These are phyloP conservation scores for Drosophila barbarae DNA, from an alignment of 2,888 invertebrate genomes.

Conservation along the genomic window DNA sequence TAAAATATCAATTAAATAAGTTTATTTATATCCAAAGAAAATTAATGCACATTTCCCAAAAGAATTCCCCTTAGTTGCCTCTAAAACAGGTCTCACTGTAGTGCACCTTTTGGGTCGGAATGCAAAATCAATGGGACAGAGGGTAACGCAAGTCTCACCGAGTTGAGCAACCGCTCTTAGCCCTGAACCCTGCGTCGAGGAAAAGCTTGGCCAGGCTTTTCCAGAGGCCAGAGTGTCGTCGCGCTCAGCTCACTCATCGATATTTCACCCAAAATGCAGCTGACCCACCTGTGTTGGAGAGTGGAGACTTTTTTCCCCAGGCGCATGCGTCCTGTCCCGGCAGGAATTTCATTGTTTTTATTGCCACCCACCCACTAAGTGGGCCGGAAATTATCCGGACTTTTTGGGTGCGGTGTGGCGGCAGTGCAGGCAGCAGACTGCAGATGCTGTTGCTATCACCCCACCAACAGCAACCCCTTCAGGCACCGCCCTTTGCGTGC, in stretches of 20 bases:
- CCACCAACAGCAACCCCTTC: neutral
- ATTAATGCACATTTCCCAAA: neutral
- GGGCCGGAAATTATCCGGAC: conserved; percentile 58
- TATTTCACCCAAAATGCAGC: conserved; percentile 49
- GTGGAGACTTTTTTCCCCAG: conserved; percentile 31
- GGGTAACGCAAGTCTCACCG: conserved; percentile 30
- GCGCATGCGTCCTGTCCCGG: conserved; percentile 53
- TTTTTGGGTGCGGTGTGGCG: conserved; percentile 59
- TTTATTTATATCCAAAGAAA: too few relatives aligned
- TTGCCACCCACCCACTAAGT: conserved; percentile 20
- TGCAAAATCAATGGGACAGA: conserved; percentile 48
- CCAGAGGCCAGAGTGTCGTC: conserved; percentile 25
- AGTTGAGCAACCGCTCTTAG: conserved; percentile 69
- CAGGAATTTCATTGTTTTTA: conserved; percentile 22
- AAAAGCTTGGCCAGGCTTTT: conserved; percentile 44
- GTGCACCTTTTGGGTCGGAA: conserved; percentile 6
- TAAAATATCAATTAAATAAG: too few relatives aligned
- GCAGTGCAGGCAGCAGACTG: conserved; percentile 23
- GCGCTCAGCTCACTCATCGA: conserved; percentile 44
- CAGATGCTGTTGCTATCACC: conserved; percentile 43
- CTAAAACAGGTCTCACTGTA: conserved; percentile 1
- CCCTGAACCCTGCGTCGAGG: conserved; percentile 54
- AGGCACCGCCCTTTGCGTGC: conserved; percentile 27
- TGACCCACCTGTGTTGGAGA: conserved; percentile 37
- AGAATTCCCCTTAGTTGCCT: neutral